A percentile compares a stretch with the other conserved stretches of the same genome.
Evolutionary conservation across 2,113 vertebrate species (phyloP).

Genomic region (Larimichthys polyactis): DNA sequence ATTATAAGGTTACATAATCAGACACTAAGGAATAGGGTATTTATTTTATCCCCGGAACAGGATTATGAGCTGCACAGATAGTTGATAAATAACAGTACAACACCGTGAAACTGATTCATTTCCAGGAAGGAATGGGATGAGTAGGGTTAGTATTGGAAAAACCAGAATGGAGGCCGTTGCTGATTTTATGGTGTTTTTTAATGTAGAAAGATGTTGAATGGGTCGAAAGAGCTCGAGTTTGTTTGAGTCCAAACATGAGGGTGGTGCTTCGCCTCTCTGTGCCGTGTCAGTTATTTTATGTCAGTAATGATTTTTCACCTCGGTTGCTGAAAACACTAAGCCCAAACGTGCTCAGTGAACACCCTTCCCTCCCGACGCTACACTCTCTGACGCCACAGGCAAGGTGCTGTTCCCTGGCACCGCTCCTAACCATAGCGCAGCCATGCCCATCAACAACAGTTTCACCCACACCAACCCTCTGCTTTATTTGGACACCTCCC

Average conservation of each 20-base stretch:
- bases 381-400: constrained; percentile 16
- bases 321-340: constrained; percentile 3
- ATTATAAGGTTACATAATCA: constrained; percentile 77
- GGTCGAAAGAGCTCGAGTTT: no score
- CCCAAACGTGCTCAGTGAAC: constrained; percentile 28
- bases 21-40: constrained; percentile 67
- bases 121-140: background rate
- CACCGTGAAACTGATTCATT: background rate
- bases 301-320: constrained; percentile 25
- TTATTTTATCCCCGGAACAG: constrained; percentile 62
- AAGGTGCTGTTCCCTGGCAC: constrained; percentile 21
- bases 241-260: background rate
- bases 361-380: background rate
- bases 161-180: background rate
- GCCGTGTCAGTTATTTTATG: background rate
- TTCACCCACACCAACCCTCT: background rate
- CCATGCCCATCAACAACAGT: constrained; percentile 15
- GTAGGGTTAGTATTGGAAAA: background rate
- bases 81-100: constrained; percentile 43
- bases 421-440: background rate
- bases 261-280: no score
- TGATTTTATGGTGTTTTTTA: background rate
- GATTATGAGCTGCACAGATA: constrained; percentile 58
- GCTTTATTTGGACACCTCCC: constrained; percentile 59
- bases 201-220: background rate